Base-by-base conservation (phyloP, 2,797 vertebrate genomes). In the Hozukius guyotensis region DNA sequence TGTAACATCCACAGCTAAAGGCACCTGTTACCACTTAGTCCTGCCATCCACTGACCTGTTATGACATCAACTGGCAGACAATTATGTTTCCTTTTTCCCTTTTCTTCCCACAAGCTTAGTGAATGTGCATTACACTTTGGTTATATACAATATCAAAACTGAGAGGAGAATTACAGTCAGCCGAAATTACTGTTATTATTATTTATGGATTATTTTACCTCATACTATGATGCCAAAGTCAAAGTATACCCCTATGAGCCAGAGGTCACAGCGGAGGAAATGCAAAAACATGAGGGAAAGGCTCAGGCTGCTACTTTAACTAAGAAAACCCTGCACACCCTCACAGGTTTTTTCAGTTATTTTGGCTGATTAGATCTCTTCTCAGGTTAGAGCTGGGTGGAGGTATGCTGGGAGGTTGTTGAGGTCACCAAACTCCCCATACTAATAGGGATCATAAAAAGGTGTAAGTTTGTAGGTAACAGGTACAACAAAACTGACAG, bases 291-390 rank as follows among this genome's bases (percentile, higher is more conserved):
- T 38, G 10, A 74, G 8, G 10, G 12, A 70, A 49, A 75, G 18
- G 14, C 36, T 25, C 36, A 9, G 2, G 25, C 46, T 61, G 63
- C 24, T 22, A 24, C 61, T 32, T 27, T 36, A 16, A n/a, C 5
- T 22, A 36, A 32, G 5, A 36, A 8, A 34, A 62, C 62, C 24
- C 59, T 12, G 29, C 11, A 31, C 20, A 55, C 18, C 24, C 9
- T 67, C 46, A 77, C 63, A 81, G 52, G 24, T 64, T 53, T 57
- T 71, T 71, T 61, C 32, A 60, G 38, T 60, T 61, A 56, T 62
- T 55, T 70, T 31, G 64, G 34, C 57, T 76, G 46, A 79, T 64
- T 31, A 22, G 29, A 76, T 72, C 36, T 78, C 24, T 7, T 72
- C 25, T 52, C 9, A 64, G 14, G n/a, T 66, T 61, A 12, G 14